phyloP scores from a whole-genome alignment of 1,140 invertebrate genomes.

The Drosophila azteca region DNA sequence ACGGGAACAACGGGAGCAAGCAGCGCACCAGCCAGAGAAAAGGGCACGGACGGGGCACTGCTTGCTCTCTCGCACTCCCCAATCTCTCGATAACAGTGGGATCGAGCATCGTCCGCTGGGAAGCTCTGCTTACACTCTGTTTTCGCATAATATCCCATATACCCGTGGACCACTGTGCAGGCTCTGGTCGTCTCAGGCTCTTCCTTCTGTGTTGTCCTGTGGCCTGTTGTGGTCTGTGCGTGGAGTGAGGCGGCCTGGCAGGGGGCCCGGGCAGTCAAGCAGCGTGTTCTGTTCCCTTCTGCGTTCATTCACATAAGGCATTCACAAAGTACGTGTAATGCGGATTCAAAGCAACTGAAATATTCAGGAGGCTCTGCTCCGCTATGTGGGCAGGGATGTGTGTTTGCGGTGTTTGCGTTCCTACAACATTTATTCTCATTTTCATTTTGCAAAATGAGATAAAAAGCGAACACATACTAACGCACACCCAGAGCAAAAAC shows the following conservation, averaged over 20 bases:
- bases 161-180: constrained; percentile 11
- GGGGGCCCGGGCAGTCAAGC: too few species aligned
- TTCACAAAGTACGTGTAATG: constrained; percentile 32
- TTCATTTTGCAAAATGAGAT: background rate
- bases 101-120: too few species aligned
- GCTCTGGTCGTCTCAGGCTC: too few species aligned
- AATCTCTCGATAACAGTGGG: constrained; percentile 26
- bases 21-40: constrained; percentile 11
- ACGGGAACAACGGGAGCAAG: constrained; percentile 10
- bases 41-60: constrained; percentile 11
- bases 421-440: constrained; percentile 20
- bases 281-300: too few species aligned
- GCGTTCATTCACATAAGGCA: too few species aligned
- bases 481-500: constrained; percentile 29
- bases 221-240: too few species aligned
- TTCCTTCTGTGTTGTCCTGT: too few species aligned
- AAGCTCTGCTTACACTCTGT: too few species aligned
- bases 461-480: constrained; percentile 3
- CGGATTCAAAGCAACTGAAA: constrained; percentile 60
- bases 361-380: constrained; percentile 46
- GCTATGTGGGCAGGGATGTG: background rate
- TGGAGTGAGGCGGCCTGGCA: too few species aligned
- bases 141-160: too few species aligned
- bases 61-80: constrained; percentile 13
- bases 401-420: constrained; percentile 3